Conservation (phyloP, 2,797 vertebrate species). For the Chiloscyllium punctatum region DNA sequence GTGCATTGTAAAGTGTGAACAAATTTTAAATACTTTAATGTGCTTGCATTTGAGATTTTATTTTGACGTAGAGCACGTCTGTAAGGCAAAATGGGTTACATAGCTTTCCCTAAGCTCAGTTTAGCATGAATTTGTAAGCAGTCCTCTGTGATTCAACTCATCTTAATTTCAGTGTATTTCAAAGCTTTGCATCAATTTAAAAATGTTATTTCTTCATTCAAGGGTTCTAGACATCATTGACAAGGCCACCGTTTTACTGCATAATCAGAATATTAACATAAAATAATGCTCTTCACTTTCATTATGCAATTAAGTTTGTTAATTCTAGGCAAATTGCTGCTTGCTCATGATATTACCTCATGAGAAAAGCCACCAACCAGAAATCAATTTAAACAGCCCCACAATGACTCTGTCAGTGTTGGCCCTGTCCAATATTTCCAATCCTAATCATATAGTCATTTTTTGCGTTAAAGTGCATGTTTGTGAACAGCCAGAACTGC, state of each 20-base stretch:
- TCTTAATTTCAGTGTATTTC: not conserved
- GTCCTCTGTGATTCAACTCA: too few relatives aligned
- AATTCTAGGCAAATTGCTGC: not conserved
- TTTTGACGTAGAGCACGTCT: too few relatives aligned
- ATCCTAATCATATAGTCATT: not conserved
- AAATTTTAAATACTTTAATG: too few relatives aligned
- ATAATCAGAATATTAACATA: not conserved
- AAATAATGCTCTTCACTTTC: conserved; percentile 1
- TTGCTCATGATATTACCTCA: not conserved
- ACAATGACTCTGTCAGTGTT: not conserved
- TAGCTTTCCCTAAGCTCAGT: too few relatives aligned
- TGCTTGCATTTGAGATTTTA: too few relatives aligned
- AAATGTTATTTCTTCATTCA: not conserved
- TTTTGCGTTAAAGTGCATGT: not conserved
- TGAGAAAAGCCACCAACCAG: conserved; percentile 2
- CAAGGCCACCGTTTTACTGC: not conserved
- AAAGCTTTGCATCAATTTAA: not conserved
- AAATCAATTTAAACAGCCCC: not conserved
- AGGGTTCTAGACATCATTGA: not conserved
- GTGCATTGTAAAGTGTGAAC: too few relatives aligned
- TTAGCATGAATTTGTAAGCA: too few relatives aligned
- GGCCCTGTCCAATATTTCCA: not conserved
- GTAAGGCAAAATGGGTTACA: too few relatives aligned
- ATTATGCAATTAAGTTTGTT: not conserved
- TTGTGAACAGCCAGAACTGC: too few relatives aligned